These are phyloP conservation scores for Lacerta viridis DNA, from an alignment of 2,797 vertebrate genomes.

Conservation along the genomic window DNA sequence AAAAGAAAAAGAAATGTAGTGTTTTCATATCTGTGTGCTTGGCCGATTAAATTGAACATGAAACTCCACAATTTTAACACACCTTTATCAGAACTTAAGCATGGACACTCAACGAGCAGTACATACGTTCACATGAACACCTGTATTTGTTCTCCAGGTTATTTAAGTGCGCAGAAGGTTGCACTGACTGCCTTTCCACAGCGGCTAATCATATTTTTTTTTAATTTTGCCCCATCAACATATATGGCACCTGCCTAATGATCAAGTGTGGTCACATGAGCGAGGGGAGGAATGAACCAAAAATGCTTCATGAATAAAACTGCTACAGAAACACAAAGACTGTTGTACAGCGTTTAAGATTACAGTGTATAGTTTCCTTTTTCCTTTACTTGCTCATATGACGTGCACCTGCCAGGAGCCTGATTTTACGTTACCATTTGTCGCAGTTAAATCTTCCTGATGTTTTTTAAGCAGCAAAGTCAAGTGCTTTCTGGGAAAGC, in stretches of 20 bases:
- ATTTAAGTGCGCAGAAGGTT: not conserved
- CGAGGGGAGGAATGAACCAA: not conserved
- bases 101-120: not conserved
- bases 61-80: not conserved
- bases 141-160: not conserved
- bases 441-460: conserved; percentile 39
- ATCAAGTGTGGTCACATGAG: not conserved
- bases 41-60: not conserved
- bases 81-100: not conserved
- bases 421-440: conserved; percentile 4
- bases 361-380: not conserved
- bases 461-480: conserved; percentile 54
- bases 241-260: not conserved
- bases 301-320: not conserved
- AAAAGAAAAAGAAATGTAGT: not conserved
- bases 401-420: conserved; percentile 53
- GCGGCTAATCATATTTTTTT: not conserved
- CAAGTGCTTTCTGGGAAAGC: conserved; percentile 47
- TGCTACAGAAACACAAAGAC: conserved; percentile 12
- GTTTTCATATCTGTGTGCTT: not conserved
- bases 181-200: not conserved
- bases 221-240: not conserved
- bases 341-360: not conserved
- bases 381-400: not conserved
- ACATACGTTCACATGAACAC: not conserved